A percentile compares a stretch with the other conserved stretches of the same genome.
phyloP scores from a whole-genome alignment of 2,797 vertebrate genomes.

The Thunnus albacares region DNA sequence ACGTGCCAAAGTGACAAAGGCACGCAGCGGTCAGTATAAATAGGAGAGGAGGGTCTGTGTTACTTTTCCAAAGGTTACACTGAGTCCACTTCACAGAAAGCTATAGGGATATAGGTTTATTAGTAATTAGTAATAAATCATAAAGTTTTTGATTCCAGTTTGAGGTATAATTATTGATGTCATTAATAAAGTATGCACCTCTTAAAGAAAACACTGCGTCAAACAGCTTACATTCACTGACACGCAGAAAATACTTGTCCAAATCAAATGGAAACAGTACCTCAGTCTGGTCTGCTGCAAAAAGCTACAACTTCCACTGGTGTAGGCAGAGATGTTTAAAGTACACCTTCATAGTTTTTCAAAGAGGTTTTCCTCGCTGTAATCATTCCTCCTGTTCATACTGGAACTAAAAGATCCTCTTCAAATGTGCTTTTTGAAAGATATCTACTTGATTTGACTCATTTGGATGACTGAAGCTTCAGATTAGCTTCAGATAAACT shows the following conservation, averaged over 20 bases:
- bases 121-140: background rate
- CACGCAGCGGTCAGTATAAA: slow-evolving; percentile 29
- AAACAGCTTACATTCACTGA: background rate
- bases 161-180: background rate
- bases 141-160: background rate
- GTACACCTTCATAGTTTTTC: background rate
- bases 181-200: background rate
- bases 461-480: too few species aligned
- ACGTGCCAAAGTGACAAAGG: slow-evolving; percentile 9
- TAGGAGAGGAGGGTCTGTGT: slow-evolving; percentile 16
- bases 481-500: too few species aligned
- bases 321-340: too few species aligned
- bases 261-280: background rate
- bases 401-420: too few species aligned
- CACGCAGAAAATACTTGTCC: too few species aligned
- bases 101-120: too few species aligned
- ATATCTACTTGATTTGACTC: too few species aligned
- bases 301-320: background rate
- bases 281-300: too few species aligned
- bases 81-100: background rate
- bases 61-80: background rate
- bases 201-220: background rate
- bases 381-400: too few species aligned
- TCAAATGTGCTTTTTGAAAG: too few species aligned
- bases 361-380: too few species aligned